phyloP scores from a whole-genome alignment of 2,888 invertebrate species.

The Lumbricus terrestris region DNA sequence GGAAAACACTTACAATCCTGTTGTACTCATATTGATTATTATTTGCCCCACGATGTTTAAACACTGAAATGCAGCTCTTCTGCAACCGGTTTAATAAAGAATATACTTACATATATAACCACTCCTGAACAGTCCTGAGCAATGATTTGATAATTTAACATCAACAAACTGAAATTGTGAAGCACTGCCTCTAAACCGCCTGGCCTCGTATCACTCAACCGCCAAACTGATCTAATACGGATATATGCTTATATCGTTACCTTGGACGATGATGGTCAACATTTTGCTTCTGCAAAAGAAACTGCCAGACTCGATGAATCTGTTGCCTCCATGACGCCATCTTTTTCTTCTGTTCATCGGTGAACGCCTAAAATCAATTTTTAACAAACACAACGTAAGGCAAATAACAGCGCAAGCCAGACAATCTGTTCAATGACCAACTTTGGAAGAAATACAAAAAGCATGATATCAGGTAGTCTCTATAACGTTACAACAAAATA shows the following conservation, averaged over 20 bases:
- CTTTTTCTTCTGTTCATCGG: slow-evolving; percentile 66
- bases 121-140: too few relatives aligned
- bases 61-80: too few relatives aligned
- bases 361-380: slow-evolving; percentile 63
- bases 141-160: too few relatives aligned
- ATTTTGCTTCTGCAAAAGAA: slow-evolving; percentile 17
- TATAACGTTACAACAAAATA: background rate
- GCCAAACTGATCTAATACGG: too few relatives aligned
- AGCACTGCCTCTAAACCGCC: background rate
- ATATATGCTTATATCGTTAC: background rate
- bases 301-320: slow-evolving; percentile 44
- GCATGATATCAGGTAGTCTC: background rate
- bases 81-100: too few relatives aligned
- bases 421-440: background rate
- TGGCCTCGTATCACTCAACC: background rate
- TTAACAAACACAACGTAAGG: background rate
- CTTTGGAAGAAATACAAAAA: background rate
- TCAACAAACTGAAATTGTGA: background rate
- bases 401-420: background rate
- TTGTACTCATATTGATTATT: too few relatives aligned
- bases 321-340: slow-evolving; percentile 68
- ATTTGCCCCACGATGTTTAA: too few relatives aligned
- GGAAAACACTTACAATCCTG: too few relatives aligned
- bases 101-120: too few relatives aligned
- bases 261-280: slow-evolving; percentile 43